Evolutionary conservation across 2,113 vertebrate genomes (phyloP).

Genomic region (Channa maculata): DNA sequence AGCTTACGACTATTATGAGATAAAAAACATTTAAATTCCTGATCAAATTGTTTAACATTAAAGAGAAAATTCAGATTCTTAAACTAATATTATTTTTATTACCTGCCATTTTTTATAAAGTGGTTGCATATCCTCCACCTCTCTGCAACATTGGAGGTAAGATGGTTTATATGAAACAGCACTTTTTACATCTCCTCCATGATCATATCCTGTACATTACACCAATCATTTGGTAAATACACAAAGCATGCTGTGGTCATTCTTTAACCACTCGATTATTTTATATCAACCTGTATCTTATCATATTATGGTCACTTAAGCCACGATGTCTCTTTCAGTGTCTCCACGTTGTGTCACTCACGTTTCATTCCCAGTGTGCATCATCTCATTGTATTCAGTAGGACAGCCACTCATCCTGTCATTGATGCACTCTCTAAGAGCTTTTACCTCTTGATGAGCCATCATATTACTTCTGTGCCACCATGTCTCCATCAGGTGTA

Average conservation of each 20-base stretch:
- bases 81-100: conserved; percentile 58
- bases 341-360: conserved; percentile 34
- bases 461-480: conserved; percentile 56
- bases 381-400: conserved; percentile 47
- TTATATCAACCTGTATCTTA: conserved; percentile 17
- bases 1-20: background rate
- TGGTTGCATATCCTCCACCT: conserved; percentile 83
- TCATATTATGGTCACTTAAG: conserved; percentile 22
- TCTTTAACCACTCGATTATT: background rate
- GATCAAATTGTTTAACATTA: background rate
- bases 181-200: conserved; percentile 27
- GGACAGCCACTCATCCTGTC: conserved; percentile 45
- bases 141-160: conserved; percentile 85
- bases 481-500: conserved; percentile 61
- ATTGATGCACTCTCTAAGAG: conserved; percentile 56
- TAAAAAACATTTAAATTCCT: background rate
- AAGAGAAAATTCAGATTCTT: conserved; percentile 6
- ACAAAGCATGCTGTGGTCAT: conserved; percentile 45
- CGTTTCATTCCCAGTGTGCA: conserved; percentile 10
- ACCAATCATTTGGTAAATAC: conserved; percentile 6
- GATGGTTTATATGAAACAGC: conserved; percentile 35
- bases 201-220: background rate
- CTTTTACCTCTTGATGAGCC: conserved; percentile 65
- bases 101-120: conserved; percentile 67
- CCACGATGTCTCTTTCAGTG: conserved; percentile 25